These are phyloP conservation scores for Acanthopagrus latus DNA, from an alignment of 2,797 vertebrate genomes.

Conservation along the genomic window DNA sequence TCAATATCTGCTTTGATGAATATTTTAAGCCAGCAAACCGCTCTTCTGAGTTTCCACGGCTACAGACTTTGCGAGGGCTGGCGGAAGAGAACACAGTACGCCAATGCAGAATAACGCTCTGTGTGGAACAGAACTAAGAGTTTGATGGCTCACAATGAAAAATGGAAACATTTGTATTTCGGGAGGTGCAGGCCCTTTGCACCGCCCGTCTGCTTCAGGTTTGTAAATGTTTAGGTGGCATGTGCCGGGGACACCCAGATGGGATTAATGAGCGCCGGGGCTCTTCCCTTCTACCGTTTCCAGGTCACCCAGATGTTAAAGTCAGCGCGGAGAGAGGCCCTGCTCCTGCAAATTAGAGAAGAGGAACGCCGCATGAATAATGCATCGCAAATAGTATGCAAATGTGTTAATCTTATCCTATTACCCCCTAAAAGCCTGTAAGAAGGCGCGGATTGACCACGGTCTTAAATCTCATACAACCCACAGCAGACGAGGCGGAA, in stretches of 20 bases:
- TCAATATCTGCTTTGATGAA: constrained; percentile 54
- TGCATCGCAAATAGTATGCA: constrained; percentile 76
- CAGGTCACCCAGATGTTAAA: constrained; percentile 78
- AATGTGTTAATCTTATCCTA: constrained; percentile 85
- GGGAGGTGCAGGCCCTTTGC: not conserved
- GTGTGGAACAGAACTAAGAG: not conserved
- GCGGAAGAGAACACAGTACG: not conserved
- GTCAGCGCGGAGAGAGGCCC: constrained; percentile 63
- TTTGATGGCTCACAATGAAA: not conserved
- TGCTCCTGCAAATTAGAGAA: constrained; percentile 76
- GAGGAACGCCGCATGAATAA: constrained; percentile 80
- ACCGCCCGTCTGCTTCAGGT: not conserved
- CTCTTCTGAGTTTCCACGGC: not conserved
- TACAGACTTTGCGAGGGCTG: not conserved
- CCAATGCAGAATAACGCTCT: not conserved
- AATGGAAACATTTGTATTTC: constrained; percentile 13
- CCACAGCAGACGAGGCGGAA: constrained; percentile 62
- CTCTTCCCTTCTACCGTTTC: constrained; percentile 27
- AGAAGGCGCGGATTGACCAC: constrained; percentile 72
- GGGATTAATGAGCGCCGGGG: constrained; percentile 45
- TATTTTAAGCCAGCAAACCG: constrained; percentile 25
- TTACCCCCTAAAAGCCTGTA: constrained; percentile 81
- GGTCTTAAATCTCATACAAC: constrained; percentile 71
- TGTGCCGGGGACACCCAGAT: constrained; percentile 31
- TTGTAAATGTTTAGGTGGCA: constrained; percentile 23